Base-by-base conservation (phyloP, 2,888 invertebrate genomes). In the Rhingia rostrata region DNA sequence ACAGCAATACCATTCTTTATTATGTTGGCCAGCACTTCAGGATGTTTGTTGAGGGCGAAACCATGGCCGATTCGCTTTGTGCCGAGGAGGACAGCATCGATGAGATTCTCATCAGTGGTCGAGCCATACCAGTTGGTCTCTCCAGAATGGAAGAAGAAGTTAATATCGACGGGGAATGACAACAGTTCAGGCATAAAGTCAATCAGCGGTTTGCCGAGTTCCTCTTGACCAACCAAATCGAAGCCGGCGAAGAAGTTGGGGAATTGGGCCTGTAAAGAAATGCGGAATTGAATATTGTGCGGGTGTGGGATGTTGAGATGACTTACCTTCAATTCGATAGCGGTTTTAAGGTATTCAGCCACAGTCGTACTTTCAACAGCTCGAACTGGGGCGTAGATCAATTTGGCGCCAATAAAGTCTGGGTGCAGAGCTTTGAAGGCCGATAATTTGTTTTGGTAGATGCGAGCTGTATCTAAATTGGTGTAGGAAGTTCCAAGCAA, bases 211-310 rank as follows among this genome's bases (percentile, higher is more conserved):
- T 92, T 90, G 0, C 96, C 96, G 56, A 91, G 89, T 88, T 96
- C 96, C 89, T 97, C 97, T 88, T 95, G 95, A 0, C 96, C 96
- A 0, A 96, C 96, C 78, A 97, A 92, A 92, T 97, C 97, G 86
- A 96, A 96, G 5, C 96, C 97, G 33, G 94, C 95, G 43, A 96
- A 92, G 79, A 94, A 93, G n/a, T 94, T 92, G 0, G 96, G 95
- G 89, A 94, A 93, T 7, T 91, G 89, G 0, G 87, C 88, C 89
- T 93, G 93, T 14, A 94, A 89, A 39, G 10, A 22, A 37, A 54
- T 22, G 2, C 12, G 9, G 9, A 6, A 14, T 35, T 4, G 6
- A 9, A 32, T 5, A 12, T 10, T 6, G n/a, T 10, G 3, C 14
- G 41, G 4, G 4, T 41, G 12, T 10, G n/a, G 5, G n/a, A 6